Evolutionary conservation across 2,797 vertebrate species (phyloP), one percentile per base, ranked within the genome.

Genomic region (Trematomus bernacchii): DNA sequence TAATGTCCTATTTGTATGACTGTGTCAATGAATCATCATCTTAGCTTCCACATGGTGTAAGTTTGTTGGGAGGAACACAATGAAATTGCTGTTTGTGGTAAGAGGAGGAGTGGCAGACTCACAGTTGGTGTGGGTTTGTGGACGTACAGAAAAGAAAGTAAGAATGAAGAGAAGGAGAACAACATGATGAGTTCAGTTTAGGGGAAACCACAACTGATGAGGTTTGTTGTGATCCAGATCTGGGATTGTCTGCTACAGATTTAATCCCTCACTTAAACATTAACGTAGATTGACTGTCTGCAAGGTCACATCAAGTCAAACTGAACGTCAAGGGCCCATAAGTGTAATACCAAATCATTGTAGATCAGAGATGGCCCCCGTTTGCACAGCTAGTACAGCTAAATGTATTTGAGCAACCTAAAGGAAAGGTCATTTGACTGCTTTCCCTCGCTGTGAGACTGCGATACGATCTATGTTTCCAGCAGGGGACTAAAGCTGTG

Each of bases 161-260:
- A 42, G 18, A 54, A 58, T 11, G 47, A 4, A 18, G 5, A 37
- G 52, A 66, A 66, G 61, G 18, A 55, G 33, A 42, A 13, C 18
- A 14, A 43, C 51, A 70, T 16, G 43, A 64, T 12, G 54, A 48
- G 61, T 21, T 71, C 30, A 40, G 57, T 23, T 85, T 15, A 71
- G 57, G 58, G 14, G 2, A 69, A 82, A 86, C 66, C 72, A 65
- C 81, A 80, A 52, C 51, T 79, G 62, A 71, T 59, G 66, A 77
- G 43, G 69, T 60, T 73, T 18, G 40, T 69, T 48, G 40, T 58
- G 64, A 77, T 84, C 51, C 11, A 19, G 54, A 77, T 77, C 46
- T 79, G 75, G 75, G 58, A 69, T 66, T 54, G 42, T 84, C 57
- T 12, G 40, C 40, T 77, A 53, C 48, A n/a, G 1, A 64, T 48